Evolutionary conservation across 2,797 vertebrate species (phyloP).

Genomic region (Arnoldichthys spilopterus): DNA sequence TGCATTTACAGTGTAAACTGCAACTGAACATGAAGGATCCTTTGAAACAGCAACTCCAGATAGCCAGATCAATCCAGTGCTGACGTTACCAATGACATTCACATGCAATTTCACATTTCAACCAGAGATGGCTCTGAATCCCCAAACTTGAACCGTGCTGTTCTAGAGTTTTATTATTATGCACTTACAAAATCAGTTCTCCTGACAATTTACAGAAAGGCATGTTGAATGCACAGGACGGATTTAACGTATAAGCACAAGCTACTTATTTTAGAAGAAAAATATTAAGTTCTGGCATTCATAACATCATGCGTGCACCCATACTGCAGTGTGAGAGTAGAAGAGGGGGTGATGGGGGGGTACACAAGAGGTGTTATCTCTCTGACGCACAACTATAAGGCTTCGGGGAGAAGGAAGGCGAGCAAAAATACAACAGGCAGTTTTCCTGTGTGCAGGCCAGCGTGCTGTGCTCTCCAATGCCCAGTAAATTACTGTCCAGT

Average conservation of each 20-base stretch:
- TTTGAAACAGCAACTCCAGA: too few relatives aligned
- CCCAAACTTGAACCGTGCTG: background rate
- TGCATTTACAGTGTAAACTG: too few relatives aligned
- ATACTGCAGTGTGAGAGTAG: background rate
- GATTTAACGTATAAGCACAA: background rate
- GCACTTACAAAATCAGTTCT: background rate
- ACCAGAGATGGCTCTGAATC: background rate
- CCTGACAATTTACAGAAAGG: background rate
- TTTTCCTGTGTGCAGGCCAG: slow-evolving; percentile 76
- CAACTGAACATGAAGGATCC: too few relatives aligned
- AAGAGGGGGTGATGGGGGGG: background rate
- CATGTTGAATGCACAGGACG: background rate
- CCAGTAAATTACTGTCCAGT: slow-evolving; percentile 79
- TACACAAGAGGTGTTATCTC: slow-evolving; percentile 47
- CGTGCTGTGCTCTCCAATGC: slow-evolving; percentile 72
- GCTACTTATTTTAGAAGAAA: background rate
- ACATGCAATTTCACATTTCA: background rate
- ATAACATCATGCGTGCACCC: background rate
- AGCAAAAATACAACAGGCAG: slow-evolving; percentile 71
- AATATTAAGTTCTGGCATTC: background rate
- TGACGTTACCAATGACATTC: background rate
- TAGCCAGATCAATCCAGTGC: too few relatives aligned
- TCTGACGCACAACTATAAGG: slow-evolving; percentile 43
- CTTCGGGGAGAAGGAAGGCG: slow-evolving; percentile 37
- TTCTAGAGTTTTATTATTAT: background rate